A percentile compares a stretch with the other conserved stretches of the same genome.
Conservation (phyloP, 2,113 vertebrate species). For the Peromyscus californicus region DNA sequence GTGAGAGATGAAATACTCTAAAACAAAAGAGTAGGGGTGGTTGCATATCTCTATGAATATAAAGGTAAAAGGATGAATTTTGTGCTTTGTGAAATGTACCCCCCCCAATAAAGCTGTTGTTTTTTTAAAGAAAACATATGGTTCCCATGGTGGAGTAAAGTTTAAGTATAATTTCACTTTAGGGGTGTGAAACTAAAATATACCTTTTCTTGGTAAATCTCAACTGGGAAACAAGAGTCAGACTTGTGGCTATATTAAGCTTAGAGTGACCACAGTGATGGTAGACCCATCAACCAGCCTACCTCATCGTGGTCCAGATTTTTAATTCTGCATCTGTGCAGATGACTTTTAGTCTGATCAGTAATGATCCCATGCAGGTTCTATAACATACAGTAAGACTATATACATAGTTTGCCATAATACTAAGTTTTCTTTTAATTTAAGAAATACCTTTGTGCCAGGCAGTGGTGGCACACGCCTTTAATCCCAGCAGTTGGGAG, state of each 20-base stretch:
- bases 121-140: neutral
- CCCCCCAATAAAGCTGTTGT: neutral
- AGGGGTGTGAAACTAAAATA: neutral
- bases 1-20: neutral
- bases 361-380: neutral
- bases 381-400: neutral
- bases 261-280: neutral
- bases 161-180: neutral
- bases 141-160: neutral
- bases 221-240: neutral
- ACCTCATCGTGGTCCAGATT: neutral
- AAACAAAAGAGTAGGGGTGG: neutral
- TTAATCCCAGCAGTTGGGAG: too few species aligned
- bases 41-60: neutral
- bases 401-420: neutral
- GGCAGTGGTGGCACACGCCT: too few species aligned
- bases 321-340: neutral
- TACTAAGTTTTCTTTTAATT: neutral
- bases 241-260: neutral
- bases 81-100: neutral
- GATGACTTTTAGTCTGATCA: neutral
- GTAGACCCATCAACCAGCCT: neutral
- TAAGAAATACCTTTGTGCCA: neutral
- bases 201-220: neutral
- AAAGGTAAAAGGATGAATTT: neutral